A percentile compares a stretch with the other conserved stretches of the same genome.
phyloP scores from a whole-genome alignment of 2,113 vertebrate genomes.

The Mobula hypostoma region DNA sequence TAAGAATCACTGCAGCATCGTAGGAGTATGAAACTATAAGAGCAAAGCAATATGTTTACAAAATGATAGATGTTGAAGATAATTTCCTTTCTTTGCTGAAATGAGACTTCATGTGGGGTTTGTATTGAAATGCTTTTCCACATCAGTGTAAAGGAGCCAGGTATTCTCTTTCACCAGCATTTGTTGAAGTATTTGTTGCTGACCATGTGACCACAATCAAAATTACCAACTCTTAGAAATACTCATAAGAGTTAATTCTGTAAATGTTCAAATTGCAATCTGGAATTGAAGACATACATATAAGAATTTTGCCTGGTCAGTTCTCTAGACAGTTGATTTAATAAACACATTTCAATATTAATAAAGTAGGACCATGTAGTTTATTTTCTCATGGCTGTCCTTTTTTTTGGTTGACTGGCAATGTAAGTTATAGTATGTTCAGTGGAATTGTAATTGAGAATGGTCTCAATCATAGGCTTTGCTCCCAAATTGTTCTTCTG shows the following conservation, averaged over 20 bases:
- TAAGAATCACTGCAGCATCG: not conserved
- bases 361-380: not conserved
- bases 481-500: not conserved
- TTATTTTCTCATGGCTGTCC: not conserved
- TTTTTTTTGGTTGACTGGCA: not conserved
- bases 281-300: not conserved
- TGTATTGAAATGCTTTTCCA: not conserved
- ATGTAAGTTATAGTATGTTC: not conserved
- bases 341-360: conserved; percentile 16
- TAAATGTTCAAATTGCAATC: not conserved
- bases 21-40: not conserved
- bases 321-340: not conserved
- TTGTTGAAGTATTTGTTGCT: not conserved
- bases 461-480: not conserved
- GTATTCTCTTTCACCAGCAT: not conserved
- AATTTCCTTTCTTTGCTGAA: not conserved
- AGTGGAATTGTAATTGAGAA: not conserved
- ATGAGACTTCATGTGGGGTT: not conserved
- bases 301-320: not conserved
- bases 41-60: not conserved
- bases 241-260: not conserved
- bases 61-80: not conserved
- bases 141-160: too few relatives aligned
- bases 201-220: not conserved
- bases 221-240: not conserved